Percentiles rank a stretch among this genome's conserved stretches.
Conservation (phyloP, 2,113 vertebrate species). For the Phyllostomus hastatus region DNA sequence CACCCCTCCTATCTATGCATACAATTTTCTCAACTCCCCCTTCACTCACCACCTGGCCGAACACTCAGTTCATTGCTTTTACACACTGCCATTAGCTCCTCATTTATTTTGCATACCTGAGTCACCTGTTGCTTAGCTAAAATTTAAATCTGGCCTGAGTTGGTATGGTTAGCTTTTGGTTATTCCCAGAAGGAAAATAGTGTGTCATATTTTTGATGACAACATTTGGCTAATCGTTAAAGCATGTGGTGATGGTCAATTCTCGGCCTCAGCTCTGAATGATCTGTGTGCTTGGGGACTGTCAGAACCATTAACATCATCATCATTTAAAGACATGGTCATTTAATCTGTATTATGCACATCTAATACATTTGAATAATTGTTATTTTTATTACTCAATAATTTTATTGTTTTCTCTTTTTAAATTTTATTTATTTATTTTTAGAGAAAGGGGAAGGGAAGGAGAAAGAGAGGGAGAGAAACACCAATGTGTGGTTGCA, state of each 20-base stretch:
- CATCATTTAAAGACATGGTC: slow-evolving; percentile 1
- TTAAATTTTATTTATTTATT: too few relatives aligned
- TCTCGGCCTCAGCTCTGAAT: background rate
- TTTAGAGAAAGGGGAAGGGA: too few relatives aligned
- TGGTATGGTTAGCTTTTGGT: background rate
- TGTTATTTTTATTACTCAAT: background rate
- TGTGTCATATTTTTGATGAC: background rate
- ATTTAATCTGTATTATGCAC: background rate
- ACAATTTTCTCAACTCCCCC: background rate
- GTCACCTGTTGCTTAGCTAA: background rate
- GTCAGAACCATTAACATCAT: background rate
- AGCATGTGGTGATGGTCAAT: background rate
- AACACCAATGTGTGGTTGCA: too few relatives aligned
- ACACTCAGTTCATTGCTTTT: background rate
- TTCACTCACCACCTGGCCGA: background rate
- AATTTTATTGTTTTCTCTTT: background rate
- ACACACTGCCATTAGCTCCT: background rate
- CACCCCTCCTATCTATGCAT: background rate
- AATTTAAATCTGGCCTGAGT: background rate
- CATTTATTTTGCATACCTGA: background rate
- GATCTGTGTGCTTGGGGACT: background rate
- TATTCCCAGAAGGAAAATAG: background rate
- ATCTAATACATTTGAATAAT: background rate
- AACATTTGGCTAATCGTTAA: background rate
- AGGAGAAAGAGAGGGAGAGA: too few relatives aligned